phyloP scores from a whole-genome alignment of 2,113 vertebrate genomes.

The Arenaria interpres region DNA sequence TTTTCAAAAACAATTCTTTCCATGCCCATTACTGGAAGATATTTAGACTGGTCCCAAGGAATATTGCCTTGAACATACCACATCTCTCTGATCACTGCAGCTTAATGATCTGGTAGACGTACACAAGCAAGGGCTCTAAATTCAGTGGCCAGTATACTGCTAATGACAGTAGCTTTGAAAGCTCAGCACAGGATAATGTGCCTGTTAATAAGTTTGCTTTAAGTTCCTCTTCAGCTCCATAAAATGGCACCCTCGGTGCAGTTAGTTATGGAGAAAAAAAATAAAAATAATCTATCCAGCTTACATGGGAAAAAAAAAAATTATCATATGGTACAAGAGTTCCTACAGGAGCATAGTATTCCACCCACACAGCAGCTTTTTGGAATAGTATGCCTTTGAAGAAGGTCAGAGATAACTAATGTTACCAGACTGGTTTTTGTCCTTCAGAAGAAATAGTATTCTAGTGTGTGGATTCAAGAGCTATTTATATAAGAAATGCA shows the following conservation, averaged over 20 bases:
- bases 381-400: neutral
- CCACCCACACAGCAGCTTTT: neutral
- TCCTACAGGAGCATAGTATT: neutral
- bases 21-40: neutral
- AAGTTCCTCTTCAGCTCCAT: neutral
- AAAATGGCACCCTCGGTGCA: neutral
- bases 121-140: neutral
- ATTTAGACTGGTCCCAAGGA: neutral
- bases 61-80: neutral
- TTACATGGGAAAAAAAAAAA: neutral
- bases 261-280: neutral
- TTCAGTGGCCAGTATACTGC: neutral
- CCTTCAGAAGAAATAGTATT: neutral
- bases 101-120: neutral
- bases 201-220: neutral
- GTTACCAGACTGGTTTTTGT: constrained; percentile 25
- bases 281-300: neutral
- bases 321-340: neutral
- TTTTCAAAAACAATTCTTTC: neutral
- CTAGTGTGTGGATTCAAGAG: neutral
- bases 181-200: neutral
- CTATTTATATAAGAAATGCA: neutral
- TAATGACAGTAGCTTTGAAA: neutral
- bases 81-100: neutral
- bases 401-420: neutral